A percentile compares a stretch with the other conserved stretches of the same genome.
Evolutionary conservation across 2,888 invertebrate genomes (phyloP).

Genomic region (Meganola albula): DNA sequence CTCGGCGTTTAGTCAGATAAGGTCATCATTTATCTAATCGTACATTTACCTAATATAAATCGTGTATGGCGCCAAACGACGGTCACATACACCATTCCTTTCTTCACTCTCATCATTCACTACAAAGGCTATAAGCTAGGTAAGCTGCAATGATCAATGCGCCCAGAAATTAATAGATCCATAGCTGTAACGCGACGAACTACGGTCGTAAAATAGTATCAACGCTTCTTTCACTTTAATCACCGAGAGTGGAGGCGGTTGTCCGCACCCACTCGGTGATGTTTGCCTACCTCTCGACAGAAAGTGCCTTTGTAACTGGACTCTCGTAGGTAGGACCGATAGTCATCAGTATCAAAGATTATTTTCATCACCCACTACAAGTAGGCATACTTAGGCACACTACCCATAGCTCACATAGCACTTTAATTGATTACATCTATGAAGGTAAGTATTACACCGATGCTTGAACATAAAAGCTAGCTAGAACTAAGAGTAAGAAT

Average conservation of each 20-base stretch:
- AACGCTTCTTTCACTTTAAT: slow-evolving; percentile 72
- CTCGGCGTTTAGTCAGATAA: too few species aligned
- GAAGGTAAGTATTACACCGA: too few species aligned
- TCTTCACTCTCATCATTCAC: too few species aligned
- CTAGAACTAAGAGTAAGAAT: too few species aligned
- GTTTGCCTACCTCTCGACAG: slow-evolving; percentile 67
- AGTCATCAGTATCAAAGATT: slow-evolving; percentile 50
- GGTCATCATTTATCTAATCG: too few species aligned
- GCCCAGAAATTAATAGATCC: slow-evolving; percentile 53
- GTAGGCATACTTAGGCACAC: too few species aligned
- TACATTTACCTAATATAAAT: too few species aligned
- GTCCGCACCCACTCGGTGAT: slow-evolving; percentile 60
- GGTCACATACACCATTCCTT: too few species aligned
- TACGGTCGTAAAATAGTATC: slow-evolving; percentile 69
- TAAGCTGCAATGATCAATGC: slow-evolving; percentile 40
- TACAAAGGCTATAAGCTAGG: too few species aligned
- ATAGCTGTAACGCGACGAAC: slow-evolving; percentile 42
- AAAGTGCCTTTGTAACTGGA: slow-evolving; percentile 67
- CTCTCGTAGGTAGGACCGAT: slow-evolving; percentile 48
- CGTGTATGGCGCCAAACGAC: too few species aligned
- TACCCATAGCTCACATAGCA: too few species aligned
- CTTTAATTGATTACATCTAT: slow-evolving; percentile 36
- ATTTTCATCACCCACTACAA: slow-evolving; percentile 56
- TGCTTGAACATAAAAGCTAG: too few species aligned
- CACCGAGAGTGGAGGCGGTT: slow-evolving; percentile 71